These are phyloP conservation scores for Fundulus diaphanus DNA, from an alignment of 2,797 vertebrate species.

Conservation along the genomic window DNA sequence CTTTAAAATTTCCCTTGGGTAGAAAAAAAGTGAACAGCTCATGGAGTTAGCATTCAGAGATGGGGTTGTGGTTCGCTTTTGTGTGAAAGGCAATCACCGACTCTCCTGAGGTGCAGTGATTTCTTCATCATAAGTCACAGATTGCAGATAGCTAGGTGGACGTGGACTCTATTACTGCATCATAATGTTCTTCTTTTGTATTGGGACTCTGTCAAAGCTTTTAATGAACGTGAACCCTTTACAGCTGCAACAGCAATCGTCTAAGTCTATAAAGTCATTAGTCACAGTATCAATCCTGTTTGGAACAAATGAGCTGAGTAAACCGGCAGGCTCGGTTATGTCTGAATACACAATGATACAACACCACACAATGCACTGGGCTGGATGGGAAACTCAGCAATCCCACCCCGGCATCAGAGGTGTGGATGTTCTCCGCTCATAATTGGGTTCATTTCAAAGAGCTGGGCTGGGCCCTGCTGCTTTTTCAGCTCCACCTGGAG, in stretches of 20 bases:
- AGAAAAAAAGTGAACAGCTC: neutral
- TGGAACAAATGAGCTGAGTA: slow-evolving; percentile 16
- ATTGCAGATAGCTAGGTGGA: slow-evolving; percentile 14
- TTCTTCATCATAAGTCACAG: slow-evolving; percentile 26
- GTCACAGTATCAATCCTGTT: neutral
- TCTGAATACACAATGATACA: slow-evolving; percentile 1
- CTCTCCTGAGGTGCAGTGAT: slow-evolving; percentile 6
- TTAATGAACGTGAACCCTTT: neutral
- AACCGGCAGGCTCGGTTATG: slow-evolving; percentile 18
- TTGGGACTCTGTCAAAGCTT: neutral
- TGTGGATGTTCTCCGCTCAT: slow-evolving; percentile 41
- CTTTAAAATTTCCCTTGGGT: neutral
- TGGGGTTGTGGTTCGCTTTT: slow-evolving; percentile 7
- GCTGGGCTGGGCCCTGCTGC: slow-evolving; percentile 38
- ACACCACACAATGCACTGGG: slow-evolving; percentile 17
- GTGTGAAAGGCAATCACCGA: slow-evolving; percentile 28
- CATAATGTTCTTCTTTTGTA: neutral
- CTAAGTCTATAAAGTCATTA: neutral
- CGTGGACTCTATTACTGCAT: no score
- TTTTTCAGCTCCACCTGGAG: slow-evolving; percentile 40
- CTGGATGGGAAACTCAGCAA: slow-evolving; percentile 15
- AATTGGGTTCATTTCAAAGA: slow-evolving; percentile 26
- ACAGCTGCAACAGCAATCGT: neutral
- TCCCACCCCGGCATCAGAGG: neutral
- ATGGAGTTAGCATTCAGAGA: neutral